Conservation (phyloP, 1,140 invertebrate genomes). For the Brachionus rubens region DNA sequence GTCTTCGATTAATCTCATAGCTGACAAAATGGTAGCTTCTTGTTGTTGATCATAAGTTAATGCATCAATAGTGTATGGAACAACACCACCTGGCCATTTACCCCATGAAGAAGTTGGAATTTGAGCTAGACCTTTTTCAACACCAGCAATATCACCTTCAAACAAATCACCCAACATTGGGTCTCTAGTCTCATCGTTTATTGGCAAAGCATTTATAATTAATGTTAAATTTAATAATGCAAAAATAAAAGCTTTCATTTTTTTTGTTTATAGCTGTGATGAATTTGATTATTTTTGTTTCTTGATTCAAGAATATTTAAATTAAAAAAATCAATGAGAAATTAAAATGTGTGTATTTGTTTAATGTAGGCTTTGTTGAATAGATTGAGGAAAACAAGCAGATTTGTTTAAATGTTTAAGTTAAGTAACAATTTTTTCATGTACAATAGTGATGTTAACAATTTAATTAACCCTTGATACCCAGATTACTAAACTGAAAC, state of each 20-base stretch:
- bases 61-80: slow-evolving; percentile 37
- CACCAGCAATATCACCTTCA: slow-evolving; percentile 43
- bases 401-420: too few species aligned
- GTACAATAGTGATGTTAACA: too few species aligned
- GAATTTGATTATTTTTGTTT: background rate
- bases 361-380: too few species aligned
- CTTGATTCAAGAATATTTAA: too few species aligned
- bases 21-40: background rate
- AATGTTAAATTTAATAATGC: background rate
- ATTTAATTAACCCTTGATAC: too few species aligned
- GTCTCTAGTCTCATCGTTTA: slow-evolving; percentile 6
- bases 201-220: slow-evolving; percentile 14
- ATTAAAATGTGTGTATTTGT: too few species aligned
- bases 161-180: slow-evolving; percentile 26
- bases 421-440: too few species aligned
- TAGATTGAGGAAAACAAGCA: too few species aligned
- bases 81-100: slow-evolving; percentile 42
- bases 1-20: slow-evolving; percentile 40
- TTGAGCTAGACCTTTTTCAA: slow-evolving; percentile 25
- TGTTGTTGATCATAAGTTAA: background rate
- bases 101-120: background rate
- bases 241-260: background rate
- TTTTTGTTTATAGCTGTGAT: background rate
- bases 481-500: too few species aligned
- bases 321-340: too few species aligned